Base-by-base conservation (phyloP, 2,113 vertebrate species). In the Naja naja region DNA sequence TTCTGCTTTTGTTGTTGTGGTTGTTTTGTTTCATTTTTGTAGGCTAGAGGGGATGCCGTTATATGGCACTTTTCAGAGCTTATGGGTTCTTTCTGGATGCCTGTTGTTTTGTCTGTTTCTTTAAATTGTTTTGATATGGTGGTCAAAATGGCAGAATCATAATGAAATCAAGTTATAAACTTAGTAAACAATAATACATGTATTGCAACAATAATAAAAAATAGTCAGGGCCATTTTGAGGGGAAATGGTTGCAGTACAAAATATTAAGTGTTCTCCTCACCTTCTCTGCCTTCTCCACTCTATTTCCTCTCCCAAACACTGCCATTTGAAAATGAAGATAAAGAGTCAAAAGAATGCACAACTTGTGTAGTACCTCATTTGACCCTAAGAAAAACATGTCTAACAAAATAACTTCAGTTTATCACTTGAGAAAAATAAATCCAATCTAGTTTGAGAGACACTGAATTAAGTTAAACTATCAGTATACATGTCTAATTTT, bases 391-490 rank as follows among this genome's bases (percentile, higher is more conserved):
- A 49, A 64, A 86, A 87, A 39, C 56, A 27, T 86, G 53, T 60
- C 45, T 0, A 95, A 25, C 20, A 95, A 89, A 81, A 95, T 27
- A 95, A 39, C 0, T 9, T 92, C 87, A 89, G 53, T 53, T 95
- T 96, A 89, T 94, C 92, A 95, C 90, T 93, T 95, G 2, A 22
- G 89, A 90, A 91, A 92, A 85, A 91, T 0, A 90, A 89, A 93
- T 88, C 39, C 16, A 95, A 43, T 87, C 94, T 95, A 93, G 91
- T 94, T 91, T 4, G 58, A 95, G 55, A 96, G 91, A 22, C 92
- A 91, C 39, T 90, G 93, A 95, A 95, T 58, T 94, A 81, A 94
- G 93, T 95, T 94, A 94, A 88, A 93, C 94, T n/a, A n/a, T n/a
- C 88, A 49, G 91, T 93, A 90, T 95, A 85, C 93, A 49, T 3